Base-by-base conservation (phyloP, 2,888 invertebrate genomes). In the Aleiodes testaceus region DNA sequence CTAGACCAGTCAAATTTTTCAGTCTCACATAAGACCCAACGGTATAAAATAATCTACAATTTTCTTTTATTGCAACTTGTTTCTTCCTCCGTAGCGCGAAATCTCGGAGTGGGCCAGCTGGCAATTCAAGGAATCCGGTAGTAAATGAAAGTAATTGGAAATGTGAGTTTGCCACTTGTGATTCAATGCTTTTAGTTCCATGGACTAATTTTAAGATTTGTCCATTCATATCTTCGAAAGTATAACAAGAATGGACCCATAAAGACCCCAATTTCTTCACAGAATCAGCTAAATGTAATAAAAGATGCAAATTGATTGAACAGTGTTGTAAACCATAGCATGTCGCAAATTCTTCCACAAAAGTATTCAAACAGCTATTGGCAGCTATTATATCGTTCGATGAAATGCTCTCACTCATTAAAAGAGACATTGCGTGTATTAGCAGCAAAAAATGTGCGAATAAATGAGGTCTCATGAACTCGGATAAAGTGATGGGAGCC, bases 151-250 rank as follows among this genome's bases (percentile, higher is more conserved):
- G 11, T 1, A 70, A 53, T 18, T 69, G 59, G 18, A 52, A 36
- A 64, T 74, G 69, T 42, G 63, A 69, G 20, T 69, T 71, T 11
- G 71, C 65, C 11, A 75, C 75, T 75, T 72, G 76, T 9, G 74
- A 70, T 22, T 74, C 74, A 12, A 75, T 63, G 26, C 69, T 70
- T n/a, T 64, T 71, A 18, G 77, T 76, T 18, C 76, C 71, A 45
- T 75, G 70, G 16, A 75, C 63, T 3, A 70, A 49, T 30, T 50
- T 70, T 12, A 71, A 64, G 3, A 76, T 69, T 49, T 67, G 36
- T 3, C 72, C 75, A 72, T 75, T 75, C 4, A 77, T 65, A 53
- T 78, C 59, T 55, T 77, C 75, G 44, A 68, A 78, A 20, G 67
- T 65, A 47, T 72, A 78, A 52, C 77, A 75, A 18, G 72, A 69